Evolutionary conservation across 1,140 invertebrate species (phyloP), one percentile per base, ranked within the genome.

Genomic region (Neuroterus valhalla): DNA sequence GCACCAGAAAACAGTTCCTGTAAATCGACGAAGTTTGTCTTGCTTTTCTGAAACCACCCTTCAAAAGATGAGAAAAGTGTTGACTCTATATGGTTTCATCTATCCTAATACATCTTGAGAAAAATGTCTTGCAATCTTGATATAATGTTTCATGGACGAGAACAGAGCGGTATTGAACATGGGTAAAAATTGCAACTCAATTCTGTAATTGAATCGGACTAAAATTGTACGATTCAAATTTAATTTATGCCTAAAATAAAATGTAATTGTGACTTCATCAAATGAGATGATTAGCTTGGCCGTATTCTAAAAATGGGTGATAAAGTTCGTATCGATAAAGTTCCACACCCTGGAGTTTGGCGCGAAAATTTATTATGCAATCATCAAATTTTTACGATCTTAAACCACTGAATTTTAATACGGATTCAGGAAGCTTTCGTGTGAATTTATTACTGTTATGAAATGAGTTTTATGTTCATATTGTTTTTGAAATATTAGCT

Each of bases 51-150:
- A 10, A 62, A 12, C 14, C 55, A 62, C 55, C 55, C 31, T 23
- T 62, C 26, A 62, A 31, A 8, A 15, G 15, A 26, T 26, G 23
- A 62, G 4, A 14, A 62, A 62, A 62, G 6, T 62, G 21, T 62
- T 62, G 31, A 62, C 55, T 4, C 5, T 62, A 26, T n/a, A 62
- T 55, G 50, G 14, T 62, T 62, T 62, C 55, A 26, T 62, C 21
- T 2, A 38, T 62, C 23, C 14, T n/a, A 38, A 62, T 62, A 14
- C 26, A 62, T 17, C 8, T 52, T 17, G 21, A 52, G 50, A 21
- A 31, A 55, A 62, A 26, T 62, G 14, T 31, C 15, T 2, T 52
- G 21, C 55, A 62, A 38, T 62, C 31, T 17, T 23, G n/a, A 62
- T 62, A 62, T 31, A 62, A 31, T 62, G 55, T 62, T 62, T 62